Base-by-base conservation (phyloP, 1,140 invertebrate genomes). In the Drosophila kepulauana region DNA sequence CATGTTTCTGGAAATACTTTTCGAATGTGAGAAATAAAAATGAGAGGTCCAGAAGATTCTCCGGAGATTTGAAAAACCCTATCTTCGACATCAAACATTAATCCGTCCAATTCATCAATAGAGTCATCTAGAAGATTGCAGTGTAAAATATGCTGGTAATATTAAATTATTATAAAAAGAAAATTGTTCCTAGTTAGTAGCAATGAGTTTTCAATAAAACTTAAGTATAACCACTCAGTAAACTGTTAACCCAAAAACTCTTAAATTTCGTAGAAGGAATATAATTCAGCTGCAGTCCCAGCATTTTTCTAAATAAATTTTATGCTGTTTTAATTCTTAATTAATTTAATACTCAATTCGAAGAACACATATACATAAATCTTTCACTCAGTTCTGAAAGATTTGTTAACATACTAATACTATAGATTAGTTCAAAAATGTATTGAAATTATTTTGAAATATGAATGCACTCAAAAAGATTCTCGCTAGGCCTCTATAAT, bases 1-100 rank as follows among this genome's bases (percentile, higher is more conserved):
- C 72, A 75, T 15, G 8, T 63, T 15, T 63, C 61, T 6, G 61
- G 61, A 28, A 63, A 63, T 28, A 30, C 33, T 28, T 43, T 43
- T n/a, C 41, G n/a, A 13, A 4, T 10, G 7, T 10, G 6, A 38
- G 7, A 10, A 38, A 10, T 10, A 38, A 38, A 38, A 38, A 10
- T 0, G 8, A 10, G 35, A 38, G 7, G 35, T 10, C 10, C 5
- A 33, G 7, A 33, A 33, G 30, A 6, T 6, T 33, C 30, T 8
- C 30, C 30, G 7, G 30, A 33, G 30, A 33, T 33, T 8, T 25
- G 20, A 25, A 25, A 25, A 25, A 25, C 20, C 3, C 20, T 25
- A 25, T 25, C 20, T 25, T 25, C 20, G 20, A 25, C 20, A 25
- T 25, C 20, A 25, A 25, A 25, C 20, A 25, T 25, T 25, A 25